A percentile compares a stretch with the other conserved stretches of the same genome.
Evolutionary conservation across 92 coral and sea anemone species (phyloP).

Genomic region (Parazoanthus atlanticus): DNA sequence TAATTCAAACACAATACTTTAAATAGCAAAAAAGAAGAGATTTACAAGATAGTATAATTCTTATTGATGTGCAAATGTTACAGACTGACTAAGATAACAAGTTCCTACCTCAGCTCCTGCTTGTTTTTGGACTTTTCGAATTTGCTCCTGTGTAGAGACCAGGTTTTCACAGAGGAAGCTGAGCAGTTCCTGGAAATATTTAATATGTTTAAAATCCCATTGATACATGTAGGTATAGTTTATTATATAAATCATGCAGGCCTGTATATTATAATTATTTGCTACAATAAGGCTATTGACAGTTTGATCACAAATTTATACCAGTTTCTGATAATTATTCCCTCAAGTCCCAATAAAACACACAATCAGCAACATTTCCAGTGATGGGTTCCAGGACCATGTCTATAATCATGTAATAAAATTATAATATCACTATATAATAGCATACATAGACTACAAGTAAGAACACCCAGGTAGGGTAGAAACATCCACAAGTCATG

Average conservation of each 20-base stretch:
- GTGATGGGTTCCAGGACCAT: no score
- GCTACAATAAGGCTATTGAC: background rate
- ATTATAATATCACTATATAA: no score
- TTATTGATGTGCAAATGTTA: background rate
- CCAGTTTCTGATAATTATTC: no score
- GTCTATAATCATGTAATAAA: no score
- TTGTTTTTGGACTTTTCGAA: slow-evolving; percentile 54
- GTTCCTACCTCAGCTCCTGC: slow-evolving; percentile 56
- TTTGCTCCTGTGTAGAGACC: slow-evolving; percentile 43
- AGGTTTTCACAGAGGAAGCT: slow-evolving; percentile 40
- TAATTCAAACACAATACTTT: background rate
- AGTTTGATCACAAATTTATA: no score
- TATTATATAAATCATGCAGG: background rate
- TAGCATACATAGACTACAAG: no score
- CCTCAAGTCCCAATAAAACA: no score
- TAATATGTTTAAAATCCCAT: no score
- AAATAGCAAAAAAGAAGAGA: no score
- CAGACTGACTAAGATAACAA: background rate
- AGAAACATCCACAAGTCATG: no score
- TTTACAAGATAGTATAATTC: background rate
- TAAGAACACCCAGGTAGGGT: no score
- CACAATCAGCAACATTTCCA: no score
- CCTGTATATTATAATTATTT: background rate
- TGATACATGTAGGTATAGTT: background rate
- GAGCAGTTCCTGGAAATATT: slow-evolving; percentile 42